A percentile compares a stretch with the other conserved stretches of the same genome.
Evolutionary conservation across 2,888 invertebrate species (phyloP).

Genomic region (Andricus quercusramuli): DNA sequence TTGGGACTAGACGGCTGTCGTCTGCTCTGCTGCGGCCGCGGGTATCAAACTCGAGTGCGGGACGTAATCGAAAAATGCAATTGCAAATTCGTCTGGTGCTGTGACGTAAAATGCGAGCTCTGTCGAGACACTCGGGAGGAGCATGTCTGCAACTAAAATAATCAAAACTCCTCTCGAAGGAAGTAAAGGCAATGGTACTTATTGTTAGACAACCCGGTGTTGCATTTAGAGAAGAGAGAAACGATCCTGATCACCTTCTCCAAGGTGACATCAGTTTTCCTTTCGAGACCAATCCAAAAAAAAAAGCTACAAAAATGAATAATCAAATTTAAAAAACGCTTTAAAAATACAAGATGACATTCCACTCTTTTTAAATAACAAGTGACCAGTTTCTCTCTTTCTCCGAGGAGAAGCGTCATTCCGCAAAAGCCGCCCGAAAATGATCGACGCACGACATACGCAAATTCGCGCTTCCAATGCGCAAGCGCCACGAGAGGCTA

Average conservation of each 20-base stretch:
- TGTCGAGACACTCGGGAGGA: constrained; percentile 90
- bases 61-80: constrained; percentile 93
- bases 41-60: constrained; percentile 90
- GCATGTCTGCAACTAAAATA: constrained; percentile 89
- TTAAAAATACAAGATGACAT: neutral
- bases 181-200: constrained; percentile 20
- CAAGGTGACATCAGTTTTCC: neutral
- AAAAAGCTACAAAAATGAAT: neutral
- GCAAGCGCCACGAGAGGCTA: constrained; percentile 57
- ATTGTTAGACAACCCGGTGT: constrained; percentile 2
- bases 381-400: constrained; percentile 13
- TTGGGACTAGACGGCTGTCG: constrained; percentile 92
- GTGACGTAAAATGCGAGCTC: constrained; percentile 91
- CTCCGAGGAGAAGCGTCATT: neutral
- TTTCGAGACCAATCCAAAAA: neutral
- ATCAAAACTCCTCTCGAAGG: constrained; percentile 15
- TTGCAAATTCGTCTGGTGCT: constrained; percentile 95
- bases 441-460: constrained; percentile 39
- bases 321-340: neutral
- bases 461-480: constrained; percentile 38
- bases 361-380: neutral
- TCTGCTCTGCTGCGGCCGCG: constrained; percentile 92
- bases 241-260: neutral
- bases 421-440: constrained; percentile 34
- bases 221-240: constrained; percentile 22